phyloP scores from a whole-genome alignment of 2,888 invertebrate genomes.

The Malacosoma neustria region DNA sequence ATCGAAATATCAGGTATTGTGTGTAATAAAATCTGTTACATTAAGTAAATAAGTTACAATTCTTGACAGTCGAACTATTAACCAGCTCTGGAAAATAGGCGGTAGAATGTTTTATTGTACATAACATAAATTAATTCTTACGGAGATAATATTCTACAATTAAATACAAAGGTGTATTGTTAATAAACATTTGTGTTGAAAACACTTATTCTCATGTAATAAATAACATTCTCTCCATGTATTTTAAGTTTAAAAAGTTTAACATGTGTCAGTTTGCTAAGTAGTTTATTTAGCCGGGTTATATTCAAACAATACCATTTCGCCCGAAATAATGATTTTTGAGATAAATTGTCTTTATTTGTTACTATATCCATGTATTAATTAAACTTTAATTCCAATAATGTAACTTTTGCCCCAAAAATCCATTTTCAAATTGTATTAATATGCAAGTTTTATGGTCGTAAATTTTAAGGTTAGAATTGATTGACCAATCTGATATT shows the following conservation, averaged over 20 bases:
- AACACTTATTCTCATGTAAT: too few relatives aligned
- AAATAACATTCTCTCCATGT: too few relatives aligned
- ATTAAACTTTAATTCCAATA: too few relatives aligned
- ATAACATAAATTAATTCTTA: too few relatives aligned
- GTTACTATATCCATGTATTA: not conserved
- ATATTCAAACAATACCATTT: slow-evolving; percentile 40
- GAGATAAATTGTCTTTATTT: not conserved
- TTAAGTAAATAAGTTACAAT: not conserved
- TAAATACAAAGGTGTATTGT: too few relatives aligned
- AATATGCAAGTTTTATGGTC: too few relatives aligned
- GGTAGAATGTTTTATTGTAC: not conserved
- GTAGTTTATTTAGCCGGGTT: slow-evolving; percentile 22
- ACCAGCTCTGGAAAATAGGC: not conserved
- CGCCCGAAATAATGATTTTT: not conserved
- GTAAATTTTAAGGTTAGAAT: too few relatives aligned
- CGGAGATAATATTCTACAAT: too few relatives aligned
- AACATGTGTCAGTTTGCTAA: not conserved
- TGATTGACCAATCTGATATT: too few relatives aligned
- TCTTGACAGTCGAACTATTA: not conserved
- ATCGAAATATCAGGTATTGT: slow-evolving; percentile 33
- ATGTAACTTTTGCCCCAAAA: too few relatives aligned
- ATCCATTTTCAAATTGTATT: too few relatives aligned
- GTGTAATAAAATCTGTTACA: not conserved
- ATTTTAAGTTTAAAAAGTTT: not conserved
- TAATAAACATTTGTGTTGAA: too few relatives aligned